These are phyloP conservation scores for Cosmopolites sordidus DNA, from an alignment of 2,888 invertebrate genomes.

Conservation along the genomic window DNA sequence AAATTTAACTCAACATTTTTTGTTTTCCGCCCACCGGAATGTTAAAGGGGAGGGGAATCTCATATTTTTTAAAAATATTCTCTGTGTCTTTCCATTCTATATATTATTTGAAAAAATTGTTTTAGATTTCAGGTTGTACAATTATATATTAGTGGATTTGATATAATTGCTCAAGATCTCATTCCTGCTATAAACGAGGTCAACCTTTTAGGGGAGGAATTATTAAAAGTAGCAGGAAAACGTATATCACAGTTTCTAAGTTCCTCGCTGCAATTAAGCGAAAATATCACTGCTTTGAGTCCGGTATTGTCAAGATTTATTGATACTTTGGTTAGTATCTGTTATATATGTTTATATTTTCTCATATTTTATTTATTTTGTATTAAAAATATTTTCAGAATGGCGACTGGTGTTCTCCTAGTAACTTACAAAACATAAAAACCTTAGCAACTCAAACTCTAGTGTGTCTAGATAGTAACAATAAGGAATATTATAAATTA, in stretches of 20 bases:
- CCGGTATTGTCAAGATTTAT: conserved; percentile 74
- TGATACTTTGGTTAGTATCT: conserved; percentile 57
- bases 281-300: conserved; percentile 71
- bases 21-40: too few species aligned
- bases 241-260: conserved; percentile 66
- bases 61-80: too few species aligned
- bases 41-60: too few species aligned
- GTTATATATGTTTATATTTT: neutral
- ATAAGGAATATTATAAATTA: conserved; percentile 46
- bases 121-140: conserved; percentile 57
- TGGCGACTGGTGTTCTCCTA: conserved; percentile 45
- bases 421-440: conserved; percentile 41
- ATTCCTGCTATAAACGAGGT: conserved; percentile 64
- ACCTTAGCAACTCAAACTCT: conserved; percentile 47
- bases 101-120: too few species aligned
- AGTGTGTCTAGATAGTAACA: conserved; percentile 46
- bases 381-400: conserved; percentile 35
- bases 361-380: too few species aligned
- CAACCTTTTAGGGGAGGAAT: conserved; percentile 64
- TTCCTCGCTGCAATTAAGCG: conserved; percentile 57
- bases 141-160: conserved; percentile 61
- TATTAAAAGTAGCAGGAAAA: conserved; percentile 78
- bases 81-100: too few species aligned
- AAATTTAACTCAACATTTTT: too few species aligned
- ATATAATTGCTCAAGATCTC: conserved; percentile 58